Conservation (phyloP, 2,113 vertebrate species). For the Callaeas wilsoni region DNA sequence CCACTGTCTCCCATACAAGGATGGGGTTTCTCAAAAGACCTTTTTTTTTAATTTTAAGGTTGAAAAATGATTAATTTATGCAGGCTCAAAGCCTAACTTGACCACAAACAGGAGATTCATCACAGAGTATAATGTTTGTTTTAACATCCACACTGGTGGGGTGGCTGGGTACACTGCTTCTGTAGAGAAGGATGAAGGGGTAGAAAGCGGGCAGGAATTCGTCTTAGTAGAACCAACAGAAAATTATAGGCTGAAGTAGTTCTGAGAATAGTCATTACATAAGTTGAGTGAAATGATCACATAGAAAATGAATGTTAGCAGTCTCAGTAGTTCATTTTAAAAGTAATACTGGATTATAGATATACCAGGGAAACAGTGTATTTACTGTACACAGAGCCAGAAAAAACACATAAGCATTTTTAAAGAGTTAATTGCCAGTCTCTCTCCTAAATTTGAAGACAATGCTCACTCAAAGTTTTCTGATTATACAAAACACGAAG, state of each 20-base stretch:
- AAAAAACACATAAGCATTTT: background rate
- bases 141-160: background rate
- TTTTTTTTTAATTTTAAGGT: background rate
- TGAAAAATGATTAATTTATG: conserved; percentile 29
- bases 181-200: background rate
- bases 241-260: background rate
- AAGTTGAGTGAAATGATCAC: background rate
- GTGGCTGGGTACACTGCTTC: background rate
- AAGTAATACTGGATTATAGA: background rate
- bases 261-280: background rate
- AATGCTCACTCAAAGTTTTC: background rate
- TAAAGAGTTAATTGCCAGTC: background rate
- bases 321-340: background rate
- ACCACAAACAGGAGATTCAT: conserved; percentile 40
- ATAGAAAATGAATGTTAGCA: background rate
- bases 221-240: background rate
- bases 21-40: background rate
- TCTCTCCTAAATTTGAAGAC: background rate
- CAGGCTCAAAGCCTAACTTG: conserved; percentile 3
- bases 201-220: background rate
- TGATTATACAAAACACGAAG: background rate
- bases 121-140: conserved; percentile 1
- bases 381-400: background rate
- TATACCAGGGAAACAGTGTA: background rate
- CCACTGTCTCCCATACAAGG: background rate